Conservation (phyloP, 1,140 invertebrate genomes). For the Zaprionus davidi region DNA sequence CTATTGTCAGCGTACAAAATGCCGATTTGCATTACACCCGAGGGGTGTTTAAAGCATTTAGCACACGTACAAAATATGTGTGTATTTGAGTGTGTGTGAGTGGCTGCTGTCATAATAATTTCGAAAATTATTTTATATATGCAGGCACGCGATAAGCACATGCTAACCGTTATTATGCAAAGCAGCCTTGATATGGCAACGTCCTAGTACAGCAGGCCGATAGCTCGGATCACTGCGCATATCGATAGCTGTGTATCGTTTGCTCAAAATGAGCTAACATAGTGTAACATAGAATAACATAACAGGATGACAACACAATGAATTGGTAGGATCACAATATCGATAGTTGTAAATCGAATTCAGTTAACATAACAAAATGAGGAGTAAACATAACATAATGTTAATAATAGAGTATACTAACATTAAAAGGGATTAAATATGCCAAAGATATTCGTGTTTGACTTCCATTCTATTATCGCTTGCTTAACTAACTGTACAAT, state of each 20-base stretch:
- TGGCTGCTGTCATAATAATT: constrained; percentile 5
- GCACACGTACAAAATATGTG: not conserved
- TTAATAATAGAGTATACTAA: not conserved
- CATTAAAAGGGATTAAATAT: no score
- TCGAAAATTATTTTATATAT: constrained; percentile 1
- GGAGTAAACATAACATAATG: not conserved
- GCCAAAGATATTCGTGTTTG: no score
- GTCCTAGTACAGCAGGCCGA: not conserved
- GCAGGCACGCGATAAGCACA: constrained; percentile 2
- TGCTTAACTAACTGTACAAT: not conserved
- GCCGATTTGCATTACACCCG: constrained; percentile 77
- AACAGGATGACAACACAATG: not conserved
- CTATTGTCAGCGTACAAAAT: constrained; percentile 79
- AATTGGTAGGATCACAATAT: not conserved
- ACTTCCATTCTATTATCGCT: not conserved
- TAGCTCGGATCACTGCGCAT: not conserved
- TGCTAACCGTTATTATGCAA: not conserved
- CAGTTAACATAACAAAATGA: not conserved
- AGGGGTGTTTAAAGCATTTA: constrained; percentile 42
- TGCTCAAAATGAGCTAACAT: not conserved
- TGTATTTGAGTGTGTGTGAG: not conserved
- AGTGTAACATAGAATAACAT: not conserved
- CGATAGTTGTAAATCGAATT: not conserved
- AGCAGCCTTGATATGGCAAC: not conserved
- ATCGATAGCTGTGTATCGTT: not conserved